Percentiles rank a stretch among this genome's conserved stretches.
Evolutionary conservation across 2,888 invertebrate species (phyloP).

Genomic region (Drosophila mercatorum): DNA sequence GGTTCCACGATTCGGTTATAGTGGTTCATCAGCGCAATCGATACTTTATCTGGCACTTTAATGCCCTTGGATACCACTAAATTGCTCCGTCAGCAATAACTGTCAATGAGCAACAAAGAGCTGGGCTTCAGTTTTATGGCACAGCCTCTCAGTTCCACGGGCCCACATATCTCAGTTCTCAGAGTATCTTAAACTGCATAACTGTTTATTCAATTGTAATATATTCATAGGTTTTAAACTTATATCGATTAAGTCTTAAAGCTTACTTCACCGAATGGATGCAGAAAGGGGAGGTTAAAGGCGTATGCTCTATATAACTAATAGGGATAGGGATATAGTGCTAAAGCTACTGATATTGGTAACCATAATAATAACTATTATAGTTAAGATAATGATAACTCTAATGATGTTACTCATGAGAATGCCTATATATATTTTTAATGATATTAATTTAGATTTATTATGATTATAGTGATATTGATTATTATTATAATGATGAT

Average conservation of each 20-base stretch:
- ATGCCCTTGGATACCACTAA: neutral
- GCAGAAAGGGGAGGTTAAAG: too few species aligned
- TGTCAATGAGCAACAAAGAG: slow-evolving; percentile 31
- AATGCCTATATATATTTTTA: too few species aligned
- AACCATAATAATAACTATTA: neutral
- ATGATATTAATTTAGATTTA: too few species aligned
- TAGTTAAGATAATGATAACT: neutral
- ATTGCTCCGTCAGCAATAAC: slow-evolving; percentile 26
- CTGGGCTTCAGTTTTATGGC: neutral
- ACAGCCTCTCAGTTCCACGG: neutral
- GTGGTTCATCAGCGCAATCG: slow-evolving; percentile 47
- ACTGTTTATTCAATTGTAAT: neutral
- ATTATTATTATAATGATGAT: too few species aligned
- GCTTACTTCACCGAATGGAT: too few species aligned
- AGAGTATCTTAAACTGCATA: neutral
- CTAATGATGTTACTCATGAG: neutral
- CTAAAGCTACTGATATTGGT: too few species aligned
- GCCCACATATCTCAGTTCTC: slow-evolving; percentile 11
- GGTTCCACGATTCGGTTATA: slow-evolving; percentile 38
- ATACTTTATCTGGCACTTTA: neutral
- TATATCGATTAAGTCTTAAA: too few species aligned
- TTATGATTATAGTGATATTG: too few species aligned
- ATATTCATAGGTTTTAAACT: too few species aligned
- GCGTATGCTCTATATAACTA: too few species aligned
- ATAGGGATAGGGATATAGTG: too few species aligned